These are phyloP conservation scores for Heterohyrax brucei DNA, from an alignment of 2,797 vertebrate genomes.

Conservation along the genomic window DNA sequence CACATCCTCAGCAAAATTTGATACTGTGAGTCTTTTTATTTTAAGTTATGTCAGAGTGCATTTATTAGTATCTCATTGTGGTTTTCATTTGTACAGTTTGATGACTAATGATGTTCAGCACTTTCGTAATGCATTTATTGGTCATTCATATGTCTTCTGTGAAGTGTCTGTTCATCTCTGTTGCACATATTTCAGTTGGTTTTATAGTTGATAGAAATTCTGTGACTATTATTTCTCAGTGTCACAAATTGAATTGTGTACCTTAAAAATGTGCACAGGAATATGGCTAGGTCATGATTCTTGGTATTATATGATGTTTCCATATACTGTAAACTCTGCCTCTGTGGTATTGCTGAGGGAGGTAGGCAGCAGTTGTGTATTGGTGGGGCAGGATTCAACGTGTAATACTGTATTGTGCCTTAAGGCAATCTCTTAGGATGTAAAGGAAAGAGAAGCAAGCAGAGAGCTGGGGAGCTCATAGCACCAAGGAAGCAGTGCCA, in stretches of 20 bases:
- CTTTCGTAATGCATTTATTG: not conserved
- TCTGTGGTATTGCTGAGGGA: no score
- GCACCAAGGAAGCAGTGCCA: no score
- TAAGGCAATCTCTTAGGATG: no score
- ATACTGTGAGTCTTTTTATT: not conserved
- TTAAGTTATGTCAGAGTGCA: not conserved
- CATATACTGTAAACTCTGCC: no score
- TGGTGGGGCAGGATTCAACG: no score
- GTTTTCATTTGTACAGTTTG: not conserved
- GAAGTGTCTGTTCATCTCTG: not conserved
- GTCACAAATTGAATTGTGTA: not conserved
- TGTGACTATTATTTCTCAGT: not conserved
- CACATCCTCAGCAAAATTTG: not conserved
- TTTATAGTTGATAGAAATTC: not conserved
- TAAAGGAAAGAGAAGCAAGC: no score
- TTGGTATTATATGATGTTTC: no score
- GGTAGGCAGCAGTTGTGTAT: no score
- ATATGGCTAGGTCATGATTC: no score
- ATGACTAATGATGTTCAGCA: not conserved
- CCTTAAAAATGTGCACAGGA: no score
- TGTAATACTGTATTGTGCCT: no score
- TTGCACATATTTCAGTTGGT: not conserved
- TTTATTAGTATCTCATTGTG: not conserved
- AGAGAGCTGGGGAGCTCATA: no score
- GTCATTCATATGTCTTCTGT: constrained; percentile 1